phyloP scores from a whole-genome alignment of 2,113 vertebrate genomes.

The Xenus cinereus region DNA sequence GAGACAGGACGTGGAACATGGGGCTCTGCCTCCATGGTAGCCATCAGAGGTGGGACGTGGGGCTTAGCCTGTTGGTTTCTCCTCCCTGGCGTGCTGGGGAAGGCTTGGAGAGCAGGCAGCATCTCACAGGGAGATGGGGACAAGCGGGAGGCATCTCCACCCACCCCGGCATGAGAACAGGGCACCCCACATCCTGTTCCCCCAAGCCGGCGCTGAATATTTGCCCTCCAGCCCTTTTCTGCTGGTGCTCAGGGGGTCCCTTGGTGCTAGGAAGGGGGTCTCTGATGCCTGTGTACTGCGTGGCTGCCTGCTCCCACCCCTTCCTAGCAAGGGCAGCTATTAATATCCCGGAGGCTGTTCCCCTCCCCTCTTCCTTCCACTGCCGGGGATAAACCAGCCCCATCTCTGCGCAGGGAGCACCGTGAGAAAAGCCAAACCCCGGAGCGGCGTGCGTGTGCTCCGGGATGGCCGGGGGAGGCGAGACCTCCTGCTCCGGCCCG shows the following conservation, averaged over 20 bases:
- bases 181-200: not conserved
- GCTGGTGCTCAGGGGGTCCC: not conserved
- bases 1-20: not conserved
- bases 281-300: not conserved
- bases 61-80: not conserved
- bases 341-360: not conserved
- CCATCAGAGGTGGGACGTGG: not conserved
- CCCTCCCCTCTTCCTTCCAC: conserved; percentile 21
- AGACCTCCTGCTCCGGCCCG: not conserved
- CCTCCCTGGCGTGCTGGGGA: accelerated
- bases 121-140: not conserved
- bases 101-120: not conserved
- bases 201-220: accelerated
- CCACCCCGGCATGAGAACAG: not conserved
- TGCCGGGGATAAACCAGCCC: not conserved
- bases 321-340: conserved; percentile 1
- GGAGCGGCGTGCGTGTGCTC: not conserved
- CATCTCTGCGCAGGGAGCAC: not conserved
- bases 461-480: accelerated
- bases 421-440: not conserved
- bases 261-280: not conserved
- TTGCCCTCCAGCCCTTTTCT: not conserved
- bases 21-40: not conserved
- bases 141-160: not conserved
- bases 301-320: not conserved